These are phyloP conservation scores for Drosophila takahashii DNA, from an alignment of 1,140 invertebrate genomes.

Conservation along the genomic window DNA sequence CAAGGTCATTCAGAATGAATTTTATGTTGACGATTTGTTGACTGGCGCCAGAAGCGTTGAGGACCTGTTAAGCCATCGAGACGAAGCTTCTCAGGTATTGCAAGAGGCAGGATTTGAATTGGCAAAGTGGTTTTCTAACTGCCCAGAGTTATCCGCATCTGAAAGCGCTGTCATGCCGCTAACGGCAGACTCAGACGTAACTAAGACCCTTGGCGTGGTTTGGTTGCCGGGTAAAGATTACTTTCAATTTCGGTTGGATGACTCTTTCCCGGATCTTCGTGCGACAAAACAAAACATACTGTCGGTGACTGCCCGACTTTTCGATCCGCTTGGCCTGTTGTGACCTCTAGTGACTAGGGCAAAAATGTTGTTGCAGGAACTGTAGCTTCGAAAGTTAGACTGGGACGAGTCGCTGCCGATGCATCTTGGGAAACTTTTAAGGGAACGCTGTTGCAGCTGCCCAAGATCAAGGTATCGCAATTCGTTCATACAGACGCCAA, in stretches of 20 bases:
- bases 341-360: background rate
- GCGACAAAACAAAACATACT: too few species aligned
- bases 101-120: background rate
- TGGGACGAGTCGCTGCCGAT: background rate
- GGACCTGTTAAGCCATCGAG: background rate
- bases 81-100: background rate
- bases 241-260: background rate
- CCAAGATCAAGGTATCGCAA: background rate
- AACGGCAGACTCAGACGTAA: too few species aligned
- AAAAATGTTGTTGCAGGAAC: background rate
- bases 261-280: too few species aligned
- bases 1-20: too few species aligned
- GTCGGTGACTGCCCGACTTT: too few species aligned
- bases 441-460: background rate
- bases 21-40: too few species aligned
- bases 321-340: too few species aligned
- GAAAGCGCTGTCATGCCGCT: background rate
- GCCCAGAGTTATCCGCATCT: too few species aligned
- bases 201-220: too few species aligned
- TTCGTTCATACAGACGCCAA: background rate
- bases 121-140: too few species aligned
- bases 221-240: background rate
- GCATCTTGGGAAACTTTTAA: background rate
- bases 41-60: too few species aligned
- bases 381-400: background rate